A percentile compares a stretch with the other conserved stretches of the same genome.
Evolutionary conservation across 2,113 vertebrate genomes (phyloP).

Genomic region (Takifugu bimaculatus): DNA sequence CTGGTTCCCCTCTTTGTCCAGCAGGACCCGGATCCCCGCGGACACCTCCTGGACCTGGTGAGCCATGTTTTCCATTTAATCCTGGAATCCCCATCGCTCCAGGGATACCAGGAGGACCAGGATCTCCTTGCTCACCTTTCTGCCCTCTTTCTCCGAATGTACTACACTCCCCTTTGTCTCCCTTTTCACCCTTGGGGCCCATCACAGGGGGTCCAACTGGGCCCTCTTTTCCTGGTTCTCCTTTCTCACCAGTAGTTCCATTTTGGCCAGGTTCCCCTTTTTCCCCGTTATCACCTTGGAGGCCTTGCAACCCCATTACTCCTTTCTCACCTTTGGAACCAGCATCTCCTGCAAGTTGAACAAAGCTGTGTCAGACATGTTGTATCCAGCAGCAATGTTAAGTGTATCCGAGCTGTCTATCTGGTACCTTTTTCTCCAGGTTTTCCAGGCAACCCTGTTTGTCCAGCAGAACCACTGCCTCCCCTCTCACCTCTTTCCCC

Average conservation of each 20-base stretch:
- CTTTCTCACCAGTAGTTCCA: slow-evolving; percentile 85
- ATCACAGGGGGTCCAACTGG: slow-evolving; percentile 72
- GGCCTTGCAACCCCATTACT: slow-evolving; percentile 74
- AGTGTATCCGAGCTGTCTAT: neutral
- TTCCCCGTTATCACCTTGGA: slow-evolving; percentile 81
- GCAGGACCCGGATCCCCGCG: slow-evolving; percentile 78
- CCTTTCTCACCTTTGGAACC: slow-evolving; percentile 89
- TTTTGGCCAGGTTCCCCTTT: slow-evolving; percentile 85
- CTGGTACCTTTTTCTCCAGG: slow-evolving; percentile 84
- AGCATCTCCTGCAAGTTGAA: slow-evolving; percentile 75
- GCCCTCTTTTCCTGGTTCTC: slow-evolving; percentile 73
- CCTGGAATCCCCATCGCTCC: slow-evolving; percentile 83
- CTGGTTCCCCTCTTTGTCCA: slow-evolving; percentile 85
- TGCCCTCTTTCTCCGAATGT: slow-evolving; percentile 79
- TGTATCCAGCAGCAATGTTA: neutral
- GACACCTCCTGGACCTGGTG: slow-evolving; percentile 76
- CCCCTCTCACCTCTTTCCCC: slow-evolving; percentile 89
- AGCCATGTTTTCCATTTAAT: slow-evolving; percentile 74
- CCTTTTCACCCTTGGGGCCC: slow-evolving; percentile 83
- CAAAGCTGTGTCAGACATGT: slow-evolving; percentile 8
- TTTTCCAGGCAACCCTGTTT: slow-evolving; percentile 85
- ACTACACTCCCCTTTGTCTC: slow-evolving; percentile 83
- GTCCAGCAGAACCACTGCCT: slow-evolving; percentile 76
- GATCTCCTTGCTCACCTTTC: slow-evolving; percentile 81
- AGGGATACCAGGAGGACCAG: slow-evolving; percentile 79